Evolutionary conservation across 2,888 invertebrate genomes (phyloP), one percentile per base, ranked within the genome.

Genomic region (Thera obeliscata): DNA sequence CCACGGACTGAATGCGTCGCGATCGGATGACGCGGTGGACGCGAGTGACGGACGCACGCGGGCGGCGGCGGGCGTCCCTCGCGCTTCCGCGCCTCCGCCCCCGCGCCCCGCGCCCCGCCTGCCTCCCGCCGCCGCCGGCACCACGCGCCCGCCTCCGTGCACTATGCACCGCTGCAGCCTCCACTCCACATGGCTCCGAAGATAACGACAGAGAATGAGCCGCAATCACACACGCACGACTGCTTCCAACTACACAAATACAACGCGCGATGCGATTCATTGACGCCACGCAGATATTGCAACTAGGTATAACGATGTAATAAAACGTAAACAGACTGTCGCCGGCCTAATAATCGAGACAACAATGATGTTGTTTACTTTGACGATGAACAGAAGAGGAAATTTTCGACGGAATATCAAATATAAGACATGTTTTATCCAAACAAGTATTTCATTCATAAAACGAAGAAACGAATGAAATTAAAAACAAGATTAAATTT

Each of bases 181-280:
- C 89, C 90, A 85, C 88, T 90, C 89, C 90, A 85, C 88, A 88
- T 87, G 88, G 87, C 86, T 85, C 82, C 78, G 78, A 70, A 58
- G 89, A 89, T 88, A 86, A 87, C 82, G 75, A 75, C 75, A 69
- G 78, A 79, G 77, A 74, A 69, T 73, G 77, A 76, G 78, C 76
- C 79, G 79, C 83, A 81, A 79, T 81, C 80, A 81, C 78, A 81
- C 82, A 78, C 74, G 74, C 82, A 79, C 73, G 73, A 81, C 75
- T 77, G 78, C 80, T 76, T 75, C 68, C 78, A 81, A 80, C 81
- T 80, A 82, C 81, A 80, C 78, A 76, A 77, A 81, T 81, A 80
- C 72, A 77, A 81, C 82, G 81, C 70, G 76, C 73, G 78, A 79
- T 78, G 82, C 88, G 84, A 86, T 87, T 87, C 90, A 91, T 91